phyloP scores from a whole-genome alignment of 2,797 vertebrate genomes.

The Pseudocheirus occidentalis region DNA sequence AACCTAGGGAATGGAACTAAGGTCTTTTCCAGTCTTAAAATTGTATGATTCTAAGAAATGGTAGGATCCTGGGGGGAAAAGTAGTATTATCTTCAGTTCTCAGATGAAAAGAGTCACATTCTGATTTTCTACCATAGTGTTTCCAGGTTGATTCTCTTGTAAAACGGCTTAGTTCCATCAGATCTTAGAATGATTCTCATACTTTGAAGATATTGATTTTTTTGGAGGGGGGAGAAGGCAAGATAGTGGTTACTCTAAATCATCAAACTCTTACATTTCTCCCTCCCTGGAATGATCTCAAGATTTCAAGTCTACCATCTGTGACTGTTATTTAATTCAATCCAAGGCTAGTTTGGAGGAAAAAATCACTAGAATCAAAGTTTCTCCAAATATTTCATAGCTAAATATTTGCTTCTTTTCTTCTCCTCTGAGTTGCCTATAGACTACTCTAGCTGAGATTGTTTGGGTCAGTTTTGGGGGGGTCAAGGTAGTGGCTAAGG shows the following conservation, averaged over 20 bases:
- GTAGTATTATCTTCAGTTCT: slow-evolving; percentile 47
- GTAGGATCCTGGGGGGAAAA: slow-evolving; percentile 27
- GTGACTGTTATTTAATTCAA: slow-evolving; percentile 53
- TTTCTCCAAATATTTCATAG: background rate
- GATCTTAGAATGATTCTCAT: slow-evolving; percentile 62
- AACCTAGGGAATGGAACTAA: slow-evolving; percentile 57
- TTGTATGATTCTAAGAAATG: slow-evolving; percentile 50
- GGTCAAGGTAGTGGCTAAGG: background rate
- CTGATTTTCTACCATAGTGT: slow-evolving; percentile 57
- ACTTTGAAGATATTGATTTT: slow-evolving; percentile 56
- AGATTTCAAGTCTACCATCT: background rate
- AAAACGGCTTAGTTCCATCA: slow-evolving; percentile 47
- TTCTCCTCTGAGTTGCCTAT: background rate
- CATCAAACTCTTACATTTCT: slow-evolving; percentile 63
- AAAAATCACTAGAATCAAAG: background rate
- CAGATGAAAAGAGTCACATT: slow-evolving; percentile 57
- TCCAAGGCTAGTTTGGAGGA: slow-evolving; percentile 32
- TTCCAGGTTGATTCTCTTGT: slow-evolving; percentile 53
- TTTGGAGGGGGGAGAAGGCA: slow-evolving; percentile 25
- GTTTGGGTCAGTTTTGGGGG: background rate
- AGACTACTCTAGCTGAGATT: background rate
- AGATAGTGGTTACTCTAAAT: slow-evolving; percentile 56
- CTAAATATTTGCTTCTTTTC: background rate
- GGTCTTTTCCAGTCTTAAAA: slow-evolving; percentile 53
- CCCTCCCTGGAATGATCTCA: slow-evolving; percentile 49